Evolutionary conservation across 1,140 invertebrate genomes (phyloP), one percentile per base, ranked within the genome.

Genomic region (Hyles euphorbiae): DNA sequence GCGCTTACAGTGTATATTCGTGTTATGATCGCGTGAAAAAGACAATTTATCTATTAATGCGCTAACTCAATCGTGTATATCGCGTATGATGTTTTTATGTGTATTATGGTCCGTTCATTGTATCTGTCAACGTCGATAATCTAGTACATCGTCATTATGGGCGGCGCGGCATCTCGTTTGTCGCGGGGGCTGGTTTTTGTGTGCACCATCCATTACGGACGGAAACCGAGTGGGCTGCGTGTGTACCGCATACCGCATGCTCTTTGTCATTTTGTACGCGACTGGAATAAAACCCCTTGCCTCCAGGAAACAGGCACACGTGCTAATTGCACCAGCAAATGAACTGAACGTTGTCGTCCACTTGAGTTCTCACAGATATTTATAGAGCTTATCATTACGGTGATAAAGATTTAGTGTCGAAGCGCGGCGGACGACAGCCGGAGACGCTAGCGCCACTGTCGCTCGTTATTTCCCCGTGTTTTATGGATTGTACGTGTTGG

Each of bases 131-230:
- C 56, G 61, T 66, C 60, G 63, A 68, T 70, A 47, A 56, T 47
- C 45, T 36, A 56, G 32, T 56, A 56, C 54, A 70, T 65, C 67
- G 62, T 69, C 64, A 61, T 70, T 72, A 71, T 72, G 65, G 58
- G 40, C 56, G 61, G 63, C 57, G 65, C 68, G 68, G 63, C 55
- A 66, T 67, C 63, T 73, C 57, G 65, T 66, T 72, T 60, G 53
- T 43, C 54, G 61, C 67, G 61, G 64, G 64, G 68, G 68, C 71
- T 65, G 63, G 69, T 78, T 76, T 81, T 83, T 79, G 70, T 81
- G 61, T 67, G 56, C 63, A 65, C 53, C 70, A 56, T 72, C 69
- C 69, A 70, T 76, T 69, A 71, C 60, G 58, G 63, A 64, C 76
- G 76, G 81, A 81, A 83, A 74, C 71, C 56, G 65, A 68, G 70